phyloP scores from a whole-genome alignment of 1,140 invertebrate species.

The Leptinotarsa defecta region DNA sequence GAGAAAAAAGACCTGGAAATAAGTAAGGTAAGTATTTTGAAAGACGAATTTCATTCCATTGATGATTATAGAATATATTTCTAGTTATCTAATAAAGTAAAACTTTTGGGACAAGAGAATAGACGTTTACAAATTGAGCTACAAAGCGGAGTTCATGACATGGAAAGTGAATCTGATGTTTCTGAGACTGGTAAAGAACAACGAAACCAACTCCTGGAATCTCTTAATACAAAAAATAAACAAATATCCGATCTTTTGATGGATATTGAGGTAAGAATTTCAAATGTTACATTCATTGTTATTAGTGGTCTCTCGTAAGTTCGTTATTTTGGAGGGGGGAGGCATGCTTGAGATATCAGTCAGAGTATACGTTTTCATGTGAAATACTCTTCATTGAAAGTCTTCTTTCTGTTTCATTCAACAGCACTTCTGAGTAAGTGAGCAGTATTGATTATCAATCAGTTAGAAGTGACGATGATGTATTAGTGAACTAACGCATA shows the following conservation, averaged over 20 bases:
- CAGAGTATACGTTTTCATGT: no score
- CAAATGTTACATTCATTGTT: slow-evolving; percentile 8
- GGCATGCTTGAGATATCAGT: neutral
- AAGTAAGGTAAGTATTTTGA: slow-evolving; percentile 34
- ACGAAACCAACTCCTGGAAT: slow-evolving; percentile 60
- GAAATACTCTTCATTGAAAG: no score
- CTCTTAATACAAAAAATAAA: slow-evolving; percentile 66
- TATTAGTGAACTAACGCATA: no score
- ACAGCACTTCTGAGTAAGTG: no score
- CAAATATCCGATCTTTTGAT: slow-evolving; percentile 69
- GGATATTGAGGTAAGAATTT: slow-evolving; percentile 65
- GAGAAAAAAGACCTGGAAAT: slow-evolving; percentile 54
- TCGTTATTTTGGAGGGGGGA: neutral
- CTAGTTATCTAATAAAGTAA: slow-evolving; percentile 57
- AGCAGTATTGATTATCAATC: no score
- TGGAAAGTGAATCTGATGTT: slow-evolving; percentile 59
- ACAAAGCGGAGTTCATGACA: slow-evolving; percentile 45
- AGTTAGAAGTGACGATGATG: no score
- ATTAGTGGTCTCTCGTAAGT: neutral
- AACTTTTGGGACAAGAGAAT: slow-evolving; percentile 60
- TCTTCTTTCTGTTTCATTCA: no score
- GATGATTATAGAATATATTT: slow-evolving; percentile 31
- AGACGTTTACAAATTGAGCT: slow-evolving; percentile 56
- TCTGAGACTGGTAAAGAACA: slow-evolving; percentile 45
- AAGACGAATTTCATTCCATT: neutral